Evolutionary conservation across 2,113 vertebrate species (phyloP), one percentile per base, ranked within the genome.

Genomic region (Amphiprion ocellaris): DNA sequence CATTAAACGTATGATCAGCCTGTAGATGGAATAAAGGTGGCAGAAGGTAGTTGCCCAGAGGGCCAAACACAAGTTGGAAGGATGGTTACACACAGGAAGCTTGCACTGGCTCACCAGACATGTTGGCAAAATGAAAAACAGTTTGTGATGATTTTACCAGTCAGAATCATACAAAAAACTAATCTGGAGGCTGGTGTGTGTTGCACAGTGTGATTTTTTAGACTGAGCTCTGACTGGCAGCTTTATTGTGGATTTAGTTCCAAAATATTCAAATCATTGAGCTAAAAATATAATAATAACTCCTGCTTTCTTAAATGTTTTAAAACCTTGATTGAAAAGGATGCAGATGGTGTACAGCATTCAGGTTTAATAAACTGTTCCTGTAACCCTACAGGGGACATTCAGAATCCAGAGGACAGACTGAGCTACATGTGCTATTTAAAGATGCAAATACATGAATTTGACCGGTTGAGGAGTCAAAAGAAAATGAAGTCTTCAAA

Each of bases 11-110:
- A 19, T 24, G 26, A 79, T 52, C 19, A 47, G 64, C 5, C 50
- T 46, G 54, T 56, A 64, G 37, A 66, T 53, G 74, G 49, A 77
- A 77, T 23, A 73, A 90, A 94, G 84, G 84, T 64, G 86, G 88
- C 84, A 93, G 96, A 92, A 93, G 95, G 94, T 92, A 95, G 96
- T 92, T 92, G 93, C 94, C 93, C 77, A 83, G 83, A 86, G 79
- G 86, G 78, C 69, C 74, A 68, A 90, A 88, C 81, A 91, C 69
- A 82, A 88, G 89, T 78, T 89, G 56, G 73, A 88, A 47, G 58
- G 47, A 65, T 50, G 62, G 64, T 69, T 58, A 14, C 50, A 72
- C 19, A 55, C 1, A 33, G 54, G 65, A 82, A 30, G n/a, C 41
- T 44, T 12, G 12, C 10, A 12, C 39, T 10, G 39, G 9, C 11